phyloP scores from a whole-genome alignment of 2,113 vertebrate genomes.

The Hippocampus abdominalis region DNA sequence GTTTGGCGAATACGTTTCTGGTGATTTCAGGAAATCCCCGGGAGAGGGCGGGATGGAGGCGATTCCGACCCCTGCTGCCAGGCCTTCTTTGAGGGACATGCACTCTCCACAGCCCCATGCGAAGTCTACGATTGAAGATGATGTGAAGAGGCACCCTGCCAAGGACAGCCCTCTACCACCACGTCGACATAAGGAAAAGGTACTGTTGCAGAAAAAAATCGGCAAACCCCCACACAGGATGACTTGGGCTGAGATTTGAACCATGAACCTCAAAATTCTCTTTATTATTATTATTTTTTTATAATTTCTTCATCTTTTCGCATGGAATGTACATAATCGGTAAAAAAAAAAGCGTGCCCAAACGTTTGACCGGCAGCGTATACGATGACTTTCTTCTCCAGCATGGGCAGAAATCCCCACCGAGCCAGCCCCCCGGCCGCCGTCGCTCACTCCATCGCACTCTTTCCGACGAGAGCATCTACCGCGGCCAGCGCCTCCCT shows the following conservation, averaged over 20 bases:
- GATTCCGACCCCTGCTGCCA: constrained; percentile 73
- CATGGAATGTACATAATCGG: too few species aligned
- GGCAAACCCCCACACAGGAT: too few species aligned
- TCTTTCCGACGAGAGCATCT: constrained; percentile 97
- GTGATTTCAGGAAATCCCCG: constrained; percentile 82
- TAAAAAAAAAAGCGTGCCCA: too few species aligned
- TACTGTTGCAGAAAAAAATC: constrained; percentile 39
- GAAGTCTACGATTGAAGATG: constrained; percentile 90
- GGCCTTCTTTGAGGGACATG: constrained; percentile 87
- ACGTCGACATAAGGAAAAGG: constrained; percentile 85
- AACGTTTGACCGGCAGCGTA: too few species aligned
- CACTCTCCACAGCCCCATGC: constrained; percentile 84
- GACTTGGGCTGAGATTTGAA: too few species aligned
- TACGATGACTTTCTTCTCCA: background rate
- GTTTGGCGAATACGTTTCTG: background rate
- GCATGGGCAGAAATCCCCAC: constrained; percentile 80
- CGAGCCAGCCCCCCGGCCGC: constrained; percentile 71
- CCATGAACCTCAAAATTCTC: too few species aligned
- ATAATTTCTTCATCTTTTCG: too few species aligned
- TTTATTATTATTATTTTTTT: too few species aligned
- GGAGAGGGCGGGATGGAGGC: constrained; percentile 81
- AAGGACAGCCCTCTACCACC: constrained; percentile 80
- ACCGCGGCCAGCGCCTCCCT: constrained; percentile 89
- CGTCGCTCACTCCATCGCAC: constrained; percentile 93
- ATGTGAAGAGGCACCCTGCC: constrained; percentile 85